A percentile compares a stretch with the other conserved stretches of the same genome.
Evolutionary conservation across 2,888 invertebrate genomes (phyloP).

Genomic region (Cetonia aurata): DNA sequence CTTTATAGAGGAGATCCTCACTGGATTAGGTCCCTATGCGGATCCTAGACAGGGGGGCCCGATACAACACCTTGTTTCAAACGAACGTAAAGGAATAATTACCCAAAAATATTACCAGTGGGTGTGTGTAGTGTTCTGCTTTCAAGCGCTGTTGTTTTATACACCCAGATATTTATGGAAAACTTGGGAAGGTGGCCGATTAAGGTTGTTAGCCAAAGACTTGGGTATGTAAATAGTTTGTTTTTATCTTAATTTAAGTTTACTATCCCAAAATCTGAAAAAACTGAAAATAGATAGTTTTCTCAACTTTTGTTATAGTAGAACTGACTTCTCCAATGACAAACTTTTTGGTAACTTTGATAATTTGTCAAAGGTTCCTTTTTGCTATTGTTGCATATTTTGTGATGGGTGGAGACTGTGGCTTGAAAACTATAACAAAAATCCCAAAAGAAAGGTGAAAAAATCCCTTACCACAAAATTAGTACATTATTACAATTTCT

Average conservation of each 20-base stretch:
- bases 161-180: slow-evolving; percentile 80
- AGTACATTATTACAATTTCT: no score
- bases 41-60: slow-evolving; percentile 59
- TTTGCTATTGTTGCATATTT: no score
- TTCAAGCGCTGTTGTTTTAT: slow-evolving; percentile 78
- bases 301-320: no score
- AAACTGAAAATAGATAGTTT: no score
- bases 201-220: slow-evolving; percentile 73
- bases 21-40: slow-evolving; percentile 67
- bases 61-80: slow-evolving; percentile 12
- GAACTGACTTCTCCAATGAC: no score
- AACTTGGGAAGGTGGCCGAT: slow-evolving; percentile 76
- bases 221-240: slow-evolving; percentile 65
- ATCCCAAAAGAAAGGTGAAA: no score
- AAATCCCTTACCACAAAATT: no score
- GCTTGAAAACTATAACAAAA: no score
- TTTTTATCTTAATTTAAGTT: not conserved
- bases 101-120: slow-evolving; percentile 79
- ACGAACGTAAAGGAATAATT: slow-evolving; percentile 64
- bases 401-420: no score
- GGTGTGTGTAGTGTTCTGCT: slow-evolving; percentile 77
- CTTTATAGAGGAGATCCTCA: slow-evolving; percentile 57
- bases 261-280: slow-evolving; percentile 5
- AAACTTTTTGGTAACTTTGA: no score
- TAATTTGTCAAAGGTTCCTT: no score